Percentiles rank a stretch among this genome's conserved stretches.
Conservation (phyloP, 2,113 vertebrate genomes). For the Rhinopomastus cyanomelas region DNA sequence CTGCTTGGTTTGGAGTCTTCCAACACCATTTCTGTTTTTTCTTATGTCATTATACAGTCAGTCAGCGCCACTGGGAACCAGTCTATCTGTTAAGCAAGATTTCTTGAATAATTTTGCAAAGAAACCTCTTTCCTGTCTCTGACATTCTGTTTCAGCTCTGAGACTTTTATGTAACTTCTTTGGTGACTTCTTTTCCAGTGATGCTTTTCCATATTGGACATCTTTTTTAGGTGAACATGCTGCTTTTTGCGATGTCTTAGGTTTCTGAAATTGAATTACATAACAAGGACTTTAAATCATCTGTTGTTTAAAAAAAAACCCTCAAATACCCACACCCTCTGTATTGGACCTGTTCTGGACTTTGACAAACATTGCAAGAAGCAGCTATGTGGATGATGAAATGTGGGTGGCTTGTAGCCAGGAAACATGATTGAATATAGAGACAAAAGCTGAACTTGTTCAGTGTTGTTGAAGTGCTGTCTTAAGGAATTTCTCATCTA, state of each 20-base stretch:
- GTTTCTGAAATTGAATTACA: not conserved
- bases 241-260: not conserved
- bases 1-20: not conserved
- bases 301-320: not conserved
- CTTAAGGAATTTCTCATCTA: not conserved
- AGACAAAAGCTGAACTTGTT: not conserved
- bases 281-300: not conserved
- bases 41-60: not conserved
- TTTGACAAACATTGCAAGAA: not conserved
- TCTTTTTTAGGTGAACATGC: not conserved
- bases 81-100: not conserved
- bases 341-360: not conserved
- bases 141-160: not conserved
- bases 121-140: not conserved
- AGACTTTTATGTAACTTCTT: not conserved
- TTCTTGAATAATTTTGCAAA: not conserved
- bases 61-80: not conserved
- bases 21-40: not conserved
- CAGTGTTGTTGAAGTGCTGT: not conserved
- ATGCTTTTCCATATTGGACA: not conserved
- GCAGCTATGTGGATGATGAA: not conserved
- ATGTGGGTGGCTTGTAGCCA: not conserved
- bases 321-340: fast-evolving
- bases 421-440: not conserved
- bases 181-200: not conserved